Percentiles rank a stretch among this genome's conserved stretches.
phyloP scores from a whole-genome alignment of 2,888 invertebrate genomes.

The Trimorus sp. region DNA sequence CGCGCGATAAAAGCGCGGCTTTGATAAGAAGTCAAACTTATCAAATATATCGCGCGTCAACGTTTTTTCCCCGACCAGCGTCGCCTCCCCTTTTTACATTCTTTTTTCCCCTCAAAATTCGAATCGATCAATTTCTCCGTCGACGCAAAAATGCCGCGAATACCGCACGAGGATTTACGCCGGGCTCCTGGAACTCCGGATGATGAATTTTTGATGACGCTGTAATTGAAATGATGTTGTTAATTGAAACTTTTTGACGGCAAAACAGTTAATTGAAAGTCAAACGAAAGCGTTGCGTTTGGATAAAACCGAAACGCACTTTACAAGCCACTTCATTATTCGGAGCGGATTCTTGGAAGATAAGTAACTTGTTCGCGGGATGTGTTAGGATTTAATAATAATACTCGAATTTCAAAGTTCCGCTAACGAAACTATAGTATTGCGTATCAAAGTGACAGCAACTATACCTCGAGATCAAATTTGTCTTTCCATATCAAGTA shows the following conservation, averaged over 20 bases:
- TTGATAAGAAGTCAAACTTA: slow-evolving; percentile 46
- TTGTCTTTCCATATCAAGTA: slow-evolving; percentile 42
- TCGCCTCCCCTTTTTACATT: not conserved
- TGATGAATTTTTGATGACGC: not conserved
- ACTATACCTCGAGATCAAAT: slow-evolving; percentile 39
- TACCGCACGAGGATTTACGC: not conserved
- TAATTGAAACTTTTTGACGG: not conserved
- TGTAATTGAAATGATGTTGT: not conserved
- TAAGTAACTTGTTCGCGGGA: slow-evolving; percentile 33
- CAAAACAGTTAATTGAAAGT: not conserved
- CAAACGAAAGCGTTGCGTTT: not conserved
- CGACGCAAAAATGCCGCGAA: slow-evolving; percentile 7
- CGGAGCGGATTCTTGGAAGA: slow-evolving; percentile 18
- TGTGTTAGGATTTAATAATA: slow-evolving; percentile 45
- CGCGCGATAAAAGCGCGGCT: slow-evolving; percentile 22
- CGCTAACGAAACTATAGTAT: slow-evolving; percentile 47
- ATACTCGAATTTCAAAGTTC: slow-evolving; percentile 45
- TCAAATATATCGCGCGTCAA: slow-evolving; percentile 43
- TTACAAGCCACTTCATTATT: slow-evolving; percentile 17
- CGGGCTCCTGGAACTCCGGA: not conserved
- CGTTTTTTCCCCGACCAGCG: slow-evolving; percentile 7
- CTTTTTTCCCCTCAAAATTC: not conserved
- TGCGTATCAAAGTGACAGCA: slow-evolving; percentile 34
- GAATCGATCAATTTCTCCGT: slow-evolving; percentile 21
- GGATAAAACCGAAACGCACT: slow-evolving; percentile 11